Conservation (phyloP, 2,113 vertebrate species). For the Choloepus hoffmanni region DNA sequence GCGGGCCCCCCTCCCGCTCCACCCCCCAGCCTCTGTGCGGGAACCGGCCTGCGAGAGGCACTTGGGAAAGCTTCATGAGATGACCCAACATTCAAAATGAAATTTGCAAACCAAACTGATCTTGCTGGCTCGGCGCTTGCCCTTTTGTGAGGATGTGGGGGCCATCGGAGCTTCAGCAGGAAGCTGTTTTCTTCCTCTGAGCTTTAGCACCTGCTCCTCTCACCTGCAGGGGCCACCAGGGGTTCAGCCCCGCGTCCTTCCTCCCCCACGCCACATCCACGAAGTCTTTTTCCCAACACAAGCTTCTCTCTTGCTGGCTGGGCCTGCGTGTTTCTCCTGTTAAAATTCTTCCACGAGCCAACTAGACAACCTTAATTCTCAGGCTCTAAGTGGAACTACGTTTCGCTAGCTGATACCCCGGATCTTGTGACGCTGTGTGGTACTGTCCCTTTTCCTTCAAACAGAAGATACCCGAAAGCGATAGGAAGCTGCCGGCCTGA, state of each 20-base stretch:
- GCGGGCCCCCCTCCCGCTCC: rapidly evolving
- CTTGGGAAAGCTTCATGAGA: not conserved
- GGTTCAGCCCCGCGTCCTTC: not conserved
- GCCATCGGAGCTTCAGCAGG: not conserved
- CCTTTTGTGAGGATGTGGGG: not conserved
- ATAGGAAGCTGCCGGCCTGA: not conserved
- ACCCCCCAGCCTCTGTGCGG: not conserved
- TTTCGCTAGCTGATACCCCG: not conserved
- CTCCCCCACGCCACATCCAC: not conserved
- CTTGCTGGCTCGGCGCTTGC: not conserved
- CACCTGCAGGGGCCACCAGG: not conserved
- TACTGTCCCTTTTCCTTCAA: not conserved
- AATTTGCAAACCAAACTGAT: not conserved
- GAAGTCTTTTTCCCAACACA: not conserved
- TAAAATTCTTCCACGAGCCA: not conserved
- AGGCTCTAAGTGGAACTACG: not conserved
- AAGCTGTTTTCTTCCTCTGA: rapidly evolving
- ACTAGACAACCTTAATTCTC: not conserved
- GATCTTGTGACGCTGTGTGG: not conserved
- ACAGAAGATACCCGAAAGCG: not conserved
- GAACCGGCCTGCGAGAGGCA: not conserved
- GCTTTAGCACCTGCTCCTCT: rapidly evolving
- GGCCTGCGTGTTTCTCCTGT: rapidly evolving
- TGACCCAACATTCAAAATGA: not conserved
- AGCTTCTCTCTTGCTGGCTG: not conserved